Conservation (phyloP, 2,797 vertebrate genomes). For the Tadarida brasiliensis region DNA sequence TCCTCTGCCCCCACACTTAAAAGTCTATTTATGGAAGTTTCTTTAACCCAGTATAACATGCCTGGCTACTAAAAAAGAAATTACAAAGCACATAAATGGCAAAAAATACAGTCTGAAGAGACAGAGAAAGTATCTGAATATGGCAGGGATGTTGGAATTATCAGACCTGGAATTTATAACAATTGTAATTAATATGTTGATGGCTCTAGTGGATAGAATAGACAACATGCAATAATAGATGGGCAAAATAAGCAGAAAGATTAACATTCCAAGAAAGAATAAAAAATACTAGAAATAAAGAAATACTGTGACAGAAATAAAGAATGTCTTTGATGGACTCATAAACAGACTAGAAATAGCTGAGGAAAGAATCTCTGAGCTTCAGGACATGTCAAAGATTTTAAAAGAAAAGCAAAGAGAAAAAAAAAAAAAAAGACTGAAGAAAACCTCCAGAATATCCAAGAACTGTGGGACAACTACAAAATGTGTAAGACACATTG, state of each 20-base stretch:
- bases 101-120: neutral
- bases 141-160: neutral
- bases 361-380: neutral
- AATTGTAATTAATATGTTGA: neutral
- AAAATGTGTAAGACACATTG: neutral
- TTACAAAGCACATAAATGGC: neutral
- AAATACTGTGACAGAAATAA: neutral
- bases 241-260: neutral
- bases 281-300: neutral
- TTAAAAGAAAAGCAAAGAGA: constrained; percentile 10
- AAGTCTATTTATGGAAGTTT: neutral
- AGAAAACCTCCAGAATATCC: neutral
- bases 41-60: neutral
- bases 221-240: neutral
- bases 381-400: neutral
- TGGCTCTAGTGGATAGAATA: neutral
- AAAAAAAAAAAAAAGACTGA: neutral
- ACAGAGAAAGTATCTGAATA: neutral
- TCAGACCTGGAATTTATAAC: neutral
- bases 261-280: neutral
- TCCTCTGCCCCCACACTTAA: neutral
- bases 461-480: neutral
- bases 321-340: neutral
- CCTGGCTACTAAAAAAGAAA: neutral
- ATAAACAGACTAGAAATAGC: neutral